phyloP scores from a whole-genome alignment of 2,888 invertebrate species.

The Lithophane leautieri region DNA sequence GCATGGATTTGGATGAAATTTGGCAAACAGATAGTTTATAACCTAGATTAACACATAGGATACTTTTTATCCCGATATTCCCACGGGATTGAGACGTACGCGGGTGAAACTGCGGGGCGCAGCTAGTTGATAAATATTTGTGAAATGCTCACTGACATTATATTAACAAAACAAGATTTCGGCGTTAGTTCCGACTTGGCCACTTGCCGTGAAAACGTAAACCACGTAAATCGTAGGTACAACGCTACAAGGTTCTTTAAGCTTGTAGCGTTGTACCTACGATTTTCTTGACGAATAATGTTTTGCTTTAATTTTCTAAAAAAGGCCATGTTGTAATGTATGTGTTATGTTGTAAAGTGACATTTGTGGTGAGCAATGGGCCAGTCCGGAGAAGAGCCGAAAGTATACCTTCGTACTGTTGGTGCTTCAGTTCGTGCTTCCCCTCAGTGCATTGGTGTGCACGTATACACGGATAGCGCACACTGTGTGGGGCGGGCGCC shows the following conservation, averaged over 20 bases:
- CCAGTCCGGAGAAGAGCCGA: slow-evolving; percentile 90
- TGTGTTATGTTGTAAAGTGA: slow-evolving; percentile 80
- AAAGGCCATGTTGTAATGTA: background rate
- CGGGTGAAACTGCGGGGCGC: too few relatives aligned
- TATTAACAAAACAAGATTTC: background rate
- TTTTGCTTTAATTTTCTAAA: too few relatives aligned
- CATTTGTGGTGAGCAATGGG: slow-evolving; percentile 94
- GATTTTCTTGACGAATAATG: background rate
- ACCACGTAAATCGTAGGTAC: too few relatives aligned
- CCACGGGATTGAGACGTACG: too few relatives aligned
- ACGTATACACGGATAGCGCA: slow-evolving; percentile 96
- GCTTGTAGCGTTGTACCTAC: background rate
- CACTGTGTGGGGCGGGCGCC: slow-evolving; percentile 95
- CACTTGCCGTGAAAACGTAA: too few relatives aligned
- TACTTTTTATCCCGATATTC: too few relatives aligned
- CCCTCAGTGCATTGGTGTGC: slow-evolving; percentile 94
- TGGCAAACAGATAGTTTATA: too few relatives aligned
- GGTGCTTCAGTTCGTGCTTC: slow-evolving; percentile 95
- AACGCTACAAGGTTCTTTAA: too few relatives aligned
- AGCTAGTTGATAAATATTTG: background rate
- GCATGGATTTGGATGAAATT: too few relatives aligned
- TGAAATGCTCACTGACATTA: background rate
- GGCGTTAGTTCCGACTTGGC: background rate
- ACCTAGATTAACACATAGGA: too few relatives aligned
- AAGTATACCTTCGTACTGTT: slow-evolving; percentile 95